Base-by-base conservation (phyloP, 2,797 vertebrate species). In the Tangara arthus region DNA sequence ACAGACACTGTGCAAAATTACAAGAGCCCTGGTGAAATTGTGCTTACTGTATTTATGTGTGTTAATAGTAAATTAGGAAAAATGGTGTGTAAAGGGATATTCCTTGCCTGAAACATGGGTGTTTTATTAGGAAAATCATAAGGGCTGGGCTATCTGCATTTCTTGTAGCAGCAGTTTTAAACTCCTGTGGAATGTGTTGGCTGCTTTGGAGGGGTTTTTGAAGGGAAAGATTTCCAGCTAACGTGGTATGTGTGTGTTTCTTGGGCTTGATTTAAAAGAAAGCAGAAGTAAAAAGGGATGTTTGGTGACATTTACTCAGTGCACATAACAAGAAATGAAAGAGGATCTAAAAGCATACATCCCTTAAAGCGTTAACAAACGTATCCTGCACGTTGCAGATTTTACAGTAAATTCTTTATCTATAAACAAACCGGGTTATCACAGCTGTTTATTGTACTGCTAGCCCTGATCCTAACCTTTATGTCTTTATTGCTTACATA, bases 391-490 rank as follows among this genome's bases (percentile, higher is more conserved):
- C 61, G 4, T 87, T 85, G 94, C 65, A n/a, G 92, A 76, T 95
- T 96, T 97, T 97, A 96, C 97, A 96, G 94, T 97, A 95, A 97
- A 97, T 98, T 98, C 96, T 98, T 98, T 97, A 98, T 98, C 97
- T 98, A 95, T 97, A 98, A 98, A 98, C 98, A 98, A 97, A 97
- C 95, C 5, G 92, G 97, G 97, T 98, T 97, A 98, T 98, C 97
- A 95, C 97, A 97, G 98, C 97, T 98, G 97, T 98, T 98, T 98
- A 98, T 97, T 97, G 97, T 97, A 97, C 96, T 94, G 94, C 96
- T 93, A 94, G 97, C 97, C 98, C 97, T 94, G 96, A 96, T 97
- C 96, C 94, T 97, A 97, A 98, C 98, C 97, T 98, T 97, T 97
- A 97, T 95, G 97, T 97, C 97, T 98, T 97, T 97, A 97, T 96